Base-by-base conservation (phyloP, 2,113 vertebrate species). In the Pluvialis apricaria region DNA sequence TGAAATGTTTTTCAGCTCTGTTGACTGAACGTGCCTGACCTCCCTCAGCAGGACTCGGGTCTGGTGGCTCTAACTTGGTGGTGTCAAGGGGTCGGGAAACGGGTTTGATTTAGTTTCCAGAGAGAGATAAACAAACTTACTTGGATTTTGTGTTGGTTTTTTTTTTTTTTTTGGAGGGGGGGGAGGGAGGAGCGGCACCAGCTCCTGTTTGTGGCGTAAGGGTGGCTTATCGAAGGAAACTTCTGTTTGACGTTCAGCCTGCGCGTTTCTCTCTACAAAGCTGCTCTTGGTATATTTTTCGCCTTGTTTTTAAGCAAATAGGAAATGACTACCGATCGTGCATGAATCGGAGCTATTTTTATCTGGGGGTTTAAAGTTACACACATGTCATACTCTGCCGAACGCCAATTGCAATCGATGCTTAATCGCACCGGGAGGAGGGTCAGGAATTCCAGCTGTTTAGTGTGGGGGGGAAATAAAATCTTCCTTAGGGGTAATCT, bases 301-400 rank as follows among this genome's bases (percentile, higher is more conserved):
- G 72, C 90, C 94, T 97, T 94, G 94, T 98, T 98, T 96, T 96
- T 72, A 97, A 97, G 97, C 92, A 97, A 97, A 97, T 97, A 97
- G 98, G 98, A 98, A 98, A 97, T 96, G 97, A 96, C 96, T 93
- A 52, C 82, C 9, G 78, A 36, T 90, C 86, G 57, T 77, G 90
- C 94, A 95, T 94, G 96, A 96, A 96, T 90, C 79, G 55, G 80
- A 93, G 97, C 97, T 98, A 98, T 98, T 98, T 98, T 98, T 98
- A 97, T 96, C 97, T 55, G 22, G 83, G 94, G 90, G 95, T 97
- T 97, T 95, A 97, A 97, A 98, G 94, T 97, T 97, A 96, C 96
- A 82, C 89, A 70, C 88, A 54, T 97, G 97, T 96, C 97, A 88
- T 45, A 87, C 92, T 96, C 95, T 77, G 77, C 86, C 38, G 34